Conservation (phyloP, 2,888 invertebrate genomes). For the Pseudococcus longispinus region DNA sequence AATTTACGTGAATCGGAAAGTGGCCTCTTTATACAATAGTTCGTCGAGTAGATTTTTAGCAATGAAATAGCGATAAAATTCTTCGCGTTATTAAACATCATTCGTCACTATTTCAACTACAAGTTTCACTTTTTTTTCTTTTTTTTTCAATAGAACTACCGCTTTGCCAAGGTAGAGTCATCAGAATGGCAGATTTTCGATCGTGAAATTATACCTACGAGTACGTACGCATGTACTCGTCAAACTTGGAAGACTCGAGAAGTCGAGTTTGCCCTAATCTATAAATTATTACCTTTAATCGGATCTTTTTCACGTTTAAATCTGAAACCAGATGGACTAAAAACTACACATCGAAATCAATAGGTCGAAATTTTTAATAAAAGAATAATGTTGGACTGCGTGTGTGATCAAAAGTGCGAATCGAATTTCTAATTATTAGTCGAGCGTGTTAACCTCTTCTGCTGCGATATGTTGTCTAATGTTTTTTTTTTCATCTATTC, state of each 20-base stretch:
- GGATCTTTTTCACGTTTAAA: too few relatives aligned
- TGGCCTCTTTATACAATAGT: neutral
- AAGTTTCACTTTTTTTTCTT: neutral
- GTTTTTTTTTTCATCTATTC: constrained; percentile 1
- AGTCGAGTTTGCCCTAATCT: neutral
- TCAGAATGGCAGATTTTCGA: too few relatives aligned
- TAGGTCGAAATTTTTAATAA: neutral
- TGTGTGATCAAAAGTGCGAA: neutral
- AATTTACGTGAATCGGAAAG: neutral
- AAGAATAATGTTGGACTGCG: neutral
- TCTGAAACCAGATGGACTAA: too few relatives aligned
- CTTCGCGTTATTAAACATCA: constrained; percentile 12
- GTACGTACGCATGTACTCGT: too few relatives aligned
- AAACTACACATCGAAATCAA: neutral
- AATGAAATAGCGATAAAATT: constrained; percentile 13
- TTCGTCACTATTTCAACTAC: neutral
- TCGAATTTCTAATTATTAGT: constrained; percentile 24
- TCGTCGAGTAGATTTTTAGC: neutral
- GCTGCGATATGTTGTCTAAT: neutral
- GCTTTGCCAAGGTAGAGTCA: neutral
- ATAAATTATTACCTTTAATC: neutral
- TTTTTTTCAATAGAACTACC: neutral
- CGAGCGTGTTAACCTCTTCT: constrained; percentile 20
- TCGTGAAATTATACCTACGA: too few relatives aligned
- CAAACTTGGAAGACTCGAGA: neutral